These are phyloP conservation scores for Acronicta aceris DNA, from an alignment of 2,888 invertebrate species.

Conservation along the genomic window DNA sequence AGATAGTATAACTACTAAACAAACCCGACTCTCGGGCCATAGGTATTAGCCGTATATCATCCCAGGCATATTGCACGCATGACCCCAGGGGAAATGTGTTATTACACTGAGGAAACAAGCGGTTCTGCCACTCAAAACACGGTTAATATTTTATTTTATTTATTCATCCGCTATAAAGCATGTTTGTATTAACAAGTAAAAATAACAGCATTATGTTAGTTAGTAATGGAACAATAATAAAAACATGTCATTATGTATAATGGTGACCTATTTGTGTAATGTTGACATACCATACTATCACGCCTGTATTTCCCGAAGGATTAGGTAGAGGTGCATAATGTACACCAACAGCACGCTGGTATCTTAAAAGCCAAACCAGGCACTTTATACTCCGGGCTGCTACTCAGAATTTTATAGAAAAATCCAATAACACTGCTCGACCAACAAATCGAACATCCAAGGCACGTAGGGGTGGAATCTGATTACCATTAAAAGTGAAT, in stretches of 20 bases:
- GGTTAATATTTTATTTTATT: slow-evolving; percentile 41
- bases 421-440: too few relatives aligned
- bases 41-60: background rate
- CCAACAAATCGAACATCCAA: too few relatives aligned
- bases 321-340: too few relatives aligned
- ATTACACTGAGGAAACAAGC: slow-evolving; percentile 24
- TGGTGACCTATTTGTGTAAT: background rate
- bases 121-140: slow-evolving; percentile 2
- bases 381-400: too few relatives aligned
- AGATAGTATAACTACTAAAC: background rate
- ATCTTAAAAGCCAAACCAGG: too few relatives aligned
- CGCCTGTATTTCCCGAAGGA: too few relatives aligned
- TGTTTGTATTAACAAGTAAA: slow-evolving; percentile 30
- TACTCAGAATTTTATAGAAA: too few relatives aligned
- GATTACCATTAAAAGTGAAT: too few relatives aligned
- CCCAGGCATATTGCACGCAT: background rate
- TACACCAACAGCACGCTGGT: too few relatives aligned
- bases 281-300: background rate
- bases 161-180: slow-evolving; percentile 17
- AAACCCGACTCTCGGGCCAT: background rate
- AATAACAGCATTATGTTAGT: slow-evolving; percentile 9
- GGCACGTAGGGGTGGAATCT: too few relatives aligned
- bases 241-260: background rate
- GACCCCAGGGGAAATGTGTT: slow-evolving; percentile 26
- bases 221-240: slow-evolving; percentile 5